Percentiles rank a stretch among this genome's conserved stretches.
Evolutionary conservation across 2,888 invertebrate species (phyloP).

Genomic region (Sclerodermus sp.): DNA sequence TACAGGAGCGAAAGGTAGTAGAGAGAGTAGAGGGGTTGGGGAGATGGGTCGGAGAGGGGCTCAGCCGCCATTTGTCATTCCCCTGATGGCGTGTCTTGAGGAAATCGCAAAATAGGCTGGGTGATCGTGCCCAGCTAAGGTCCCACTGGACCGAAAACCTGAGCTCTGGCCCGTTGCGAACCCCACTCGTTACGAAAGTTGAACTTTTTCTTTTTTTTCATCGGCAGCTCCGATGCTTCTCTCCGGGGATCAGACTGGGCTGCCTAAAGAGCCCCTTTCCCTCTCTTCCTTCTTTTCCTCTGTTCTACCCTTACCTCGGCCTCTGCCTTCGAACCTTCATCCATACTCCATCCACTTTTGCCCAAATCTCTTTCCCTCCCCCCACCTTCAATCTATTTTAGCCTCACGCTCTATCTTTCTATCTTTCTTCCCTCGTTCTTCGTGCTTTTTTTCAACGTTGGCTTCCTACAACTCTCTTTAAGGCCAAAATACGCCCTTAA

Average conservation of each 20-base stretch:
- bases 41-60: not conserved
- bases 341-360: slow-evolving; percentile 2
- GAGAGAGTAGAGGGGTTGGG: not conserved
- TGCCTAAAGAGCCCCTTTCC: slow-evolving; percentile 10
- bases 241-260: slow-evolving; percentile 5
- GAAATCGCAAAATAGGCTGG: slow-evolving; percentile 20
- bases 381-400: slow-evolving; percentile 3
- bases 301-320: not conserved
- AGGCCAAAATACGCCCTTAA: slow-evolving; percentile 14
- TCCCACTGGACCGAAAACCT: slow-evolving; percentile 8
- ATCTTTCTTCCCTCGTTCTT: slow-evolving; percentile 4
- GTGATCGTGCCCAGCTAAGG: slow-evolving; percentile 14
- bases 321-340: slow-evolving; percentile 1
- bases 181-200: slow-evolving; percentile 14
- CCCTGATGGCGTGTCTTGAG: slow-evolving; percentile 17
- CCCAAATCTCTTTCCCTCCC: too few relatives aligned
- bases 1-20: not conserved
- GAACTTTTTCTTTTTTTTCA: not conserved
- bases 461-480: slow-evolving; percentile 9
- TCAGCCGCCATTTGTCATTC: slow-evolving; percentile 22
- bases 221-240: slow-evolving; percentile 4
- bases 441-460: slow-evolving; percentile 5
- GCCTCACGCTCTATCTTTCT: not conserved
- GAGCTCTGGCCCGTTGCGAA: slow-evolving; percentile 12
- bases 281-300: slow-evolving; percentile 10